Conservation (phyloP, 2,888 invertebrate species). For the Spilarctia lutea region DNA sequence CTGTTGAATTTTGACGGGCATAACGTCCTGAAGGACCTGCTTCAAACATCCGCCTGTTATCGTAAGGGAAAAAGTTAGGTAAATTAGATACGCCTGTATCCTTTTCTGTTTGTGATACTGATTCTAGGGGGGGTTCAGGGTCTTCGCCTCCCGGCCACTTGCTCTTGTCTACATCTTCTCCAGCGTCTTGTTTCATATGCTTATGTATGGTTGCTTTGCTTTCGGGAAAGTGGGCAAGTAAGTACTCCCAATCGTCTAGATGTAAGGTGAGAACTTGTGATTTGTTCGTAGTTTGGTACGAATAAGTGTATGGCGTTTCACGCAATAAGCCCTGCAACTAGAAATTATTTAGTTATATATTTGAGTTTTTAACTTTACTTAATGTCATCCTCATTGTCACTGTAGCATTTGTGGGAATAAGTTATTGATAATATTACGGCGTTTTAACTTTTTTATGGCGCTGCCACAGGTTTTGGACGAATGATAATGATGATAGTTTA, state of each 20-base stretch:
- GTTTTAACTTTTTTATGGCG: no score
- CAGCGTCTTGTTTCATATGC: conserved; percentile 38
- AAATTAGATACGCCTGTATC: conserved; percentile 7
- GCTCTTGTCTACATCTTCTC: conserved; percentile 4
- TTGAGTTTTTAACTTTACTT: not conserved
- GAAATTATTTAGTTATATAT: conserved; percentile 17
- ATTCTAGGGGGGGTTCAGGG: not conserved
- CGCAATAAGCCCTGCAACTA: conserved; percentile 71
- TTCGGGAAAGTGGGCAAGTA: conserved; percentile 69
- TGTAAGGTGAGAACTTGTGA: conserved; percentile 70
- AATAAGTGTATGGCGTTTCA: conserved; percentile 62
- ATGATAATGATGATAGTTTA: not conserved
- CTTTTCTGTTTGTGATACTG: not conserved
- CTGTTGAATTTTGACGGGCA: conserved; percentile 6
- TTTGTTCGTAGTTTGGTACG: conserved; percentile 66
- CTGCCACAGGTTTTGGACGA: not conserved
- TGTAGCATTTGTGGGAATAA: not conserved
- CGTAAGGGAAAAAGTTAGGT: conserved; percentile 9
- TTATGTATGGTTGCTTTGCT: conserved; percentile 62
- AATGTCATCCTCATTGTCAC: not conserved
- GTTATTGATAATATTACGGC: not conserved
- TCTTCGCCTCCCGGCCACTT: conserved; percentile 38
- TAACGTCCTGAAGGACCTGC: conserved; percentile 7
- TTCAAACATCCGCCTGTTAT: conserved; percentile 7
- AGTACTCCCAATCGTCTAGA: conserved; percentile 69